A percentile compares a stretch with the other conserved stretches of the same genome.
Conservation (phyloP, 2,797 vertebrate species). For the Melanotaenia maccullochi region DNA sequence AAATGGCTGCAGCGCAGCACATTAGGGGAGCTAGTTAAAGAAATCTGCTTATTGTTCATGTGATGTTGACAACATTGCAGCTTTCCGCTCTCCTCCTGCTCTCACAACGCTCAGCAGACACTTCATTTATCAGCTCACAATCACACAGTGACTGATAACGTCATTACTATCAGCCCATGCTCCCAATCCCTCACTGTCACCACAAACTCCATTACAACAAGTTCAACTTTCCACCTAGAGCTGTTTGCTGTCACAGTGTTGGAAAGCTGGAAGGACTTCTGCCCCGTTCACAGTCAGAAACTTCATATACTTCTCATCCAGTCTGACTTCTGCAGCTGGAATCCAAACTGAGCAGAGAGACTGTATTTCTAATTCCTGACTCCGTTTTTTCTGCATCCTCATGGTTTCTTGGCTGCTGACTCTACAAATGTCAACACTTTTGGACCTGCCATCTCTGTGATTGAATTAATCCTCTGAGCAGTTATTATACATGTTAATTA, state of each 20-base stretch:
- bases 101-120: constrained; percentile 28
- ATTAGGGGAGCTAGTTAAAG: neutral
- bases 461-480: constrained; percentile 46
- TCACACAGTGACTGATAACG: constrained; percentile 71
- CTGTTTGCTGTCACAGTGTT: constrained; percentile 44
- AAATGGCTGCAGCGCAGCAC: neutral
- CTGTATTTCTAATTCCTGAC: constrained; percentile 12
- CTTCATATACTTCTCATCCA: constrained; percentile 37
- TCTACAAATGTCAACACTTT: constrained; percentile 49
- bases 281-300: constrained; percentile 18
- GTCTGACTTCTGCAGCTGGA: constrained; percentile 9
- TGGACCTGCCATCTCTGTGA: constrained; percentile 34
- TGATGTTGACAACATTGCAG: constrained; percentile 15
- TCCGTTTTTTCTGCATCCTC: constrained; percentile 14
- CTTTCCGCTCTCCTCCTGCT: constrained; percentile 6
- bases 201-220: constrained; percentile 54
- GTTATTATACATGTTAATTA: constrained; percentile 60
- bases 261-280: constrained; percentile 29
- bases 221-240: constrained; percentile 52
- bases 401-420: constrained; percentile 29
- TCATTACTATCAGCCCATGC: constrained; percentile 54
- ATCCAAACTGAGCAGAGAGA: constrained; percentile 23
- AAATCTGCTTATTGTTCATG: neutral
- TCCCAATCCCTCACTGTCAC: constrained; percentile 66
- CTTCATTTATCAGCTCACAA: constrained; percentile 49